A percentile compares a stretch with the other conserved stretches of the same genome.
phyloP scores from a whole-genome alignment of 2,113 vertebrate species.

The Cyanistes caeruleus region DNA sequence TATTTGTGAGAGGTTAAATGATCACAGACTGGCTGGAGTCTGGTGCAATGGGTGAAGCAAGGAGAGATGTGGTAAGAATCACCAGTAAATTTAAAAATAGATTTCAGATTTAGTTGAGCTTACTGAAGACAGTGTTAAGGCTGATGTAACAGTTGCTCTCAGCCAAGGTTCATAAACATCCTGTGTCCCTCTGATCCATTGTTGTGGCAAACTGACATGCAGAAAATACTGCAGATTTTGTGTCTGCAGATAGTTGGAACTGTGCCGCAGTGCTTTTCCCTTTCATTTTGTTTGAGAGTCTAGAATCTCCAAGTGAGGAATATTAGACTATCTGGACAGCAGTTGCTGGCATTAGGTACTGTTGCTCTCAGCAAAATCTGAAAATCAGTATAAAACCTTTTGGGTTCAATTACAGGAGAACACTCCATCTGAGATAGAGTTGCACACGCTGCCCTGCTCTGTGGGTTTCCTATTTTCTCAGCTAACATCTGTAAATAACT shows the following conservation, averaged over 20 bases:
- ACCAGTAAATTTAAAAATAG: not conserved
- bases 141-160: not conserved
- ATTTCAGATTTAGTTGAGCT: not conserved
- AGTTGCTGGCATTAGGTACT: not conserved
- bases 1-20: not conserved
- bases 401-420: not conserved
- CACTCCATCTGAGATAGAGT: not conserved
- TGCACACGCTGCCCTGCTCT: not conserved
- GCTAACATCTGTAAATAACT: slow-evolving; percentile 63
- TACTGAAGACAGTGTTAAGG: not conserved
- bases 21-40: not conserved
- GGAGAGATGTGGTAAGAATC: not conserved
- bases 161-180: not conserved
- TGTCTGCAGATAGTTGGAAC: not conserved
- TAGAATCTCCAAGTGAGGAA: not conserved
- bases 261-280: not conserved
- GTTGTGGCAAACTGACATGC: not conserved
- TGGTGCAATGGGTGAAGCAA: not conserved
- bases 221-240: not conserved
- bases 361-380: not conserved
- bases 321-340: not conserved
- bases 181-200: not conserved
- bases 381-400: not conserved
- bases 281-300: not conserved
- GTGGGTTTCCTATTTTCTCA: not conserved